Base-by-base conservation (phyloP, 2,888 invertebrate species). In the Euphydryas editha region DNA sequence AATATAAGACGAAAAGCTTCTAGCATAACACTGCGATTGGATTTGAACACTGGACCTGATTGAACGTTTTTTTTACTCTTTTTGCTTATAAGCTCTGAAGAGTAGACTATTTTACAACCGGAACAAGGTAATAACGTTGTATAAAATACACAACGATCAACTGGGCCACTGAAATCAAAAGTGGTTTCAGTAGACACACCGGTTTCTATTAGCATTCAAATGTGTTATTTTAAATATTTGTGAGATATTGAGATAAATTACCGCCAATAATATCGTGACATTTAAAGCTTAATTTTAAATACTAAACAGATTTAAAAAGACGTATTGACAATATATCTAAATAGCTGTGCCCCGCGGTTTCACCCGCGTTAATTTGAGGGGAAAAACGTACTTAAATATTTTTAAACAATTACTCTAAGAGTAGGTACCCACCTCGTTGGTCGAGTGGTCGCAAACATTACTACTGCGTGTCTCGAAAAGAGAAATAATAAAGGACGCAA, bases 101-200 rank as follows among this genome's bases (percentile, higher is more conserved):
- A n/a, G n/a, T 24, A 15, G 24, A 20, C 24, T 24, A 15, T 51
- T 10, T 51, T 30, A 10, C n/a, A 51, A 54, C 54, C 54, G 54
- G 54, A 54, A 54, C 54, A 36, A 54, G 17, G n/a, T 54, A 54
- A 54, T 54, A 54, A 36, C 8, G 15, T 51, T n/a, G 36, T 36
- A 36, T 44, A 39, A 21, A 44, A 44, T n/a, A 73, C 82, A 82
- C 82, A 81, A 78, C 73, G 71, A 69, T 75, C 70, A 74, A 68
- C 68, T 60, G 69, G 67, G 62, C 59, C 68, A 73, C 82, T 81
- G 84, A 86, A 86, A 86, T 80, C 79, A 85, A 86, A 84, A 86
- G 85, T 85, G 80, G 79, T 78, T 81, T 80, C 81, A 81, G 79
- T 72, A 39, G 66, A 37, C 49, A 51, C 62, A 55, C 64, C 58